Evolutionary conservation across 2,797 vertebrate genomes (phyloP).

Genomic region (Smutsia gigantea): DNA sequence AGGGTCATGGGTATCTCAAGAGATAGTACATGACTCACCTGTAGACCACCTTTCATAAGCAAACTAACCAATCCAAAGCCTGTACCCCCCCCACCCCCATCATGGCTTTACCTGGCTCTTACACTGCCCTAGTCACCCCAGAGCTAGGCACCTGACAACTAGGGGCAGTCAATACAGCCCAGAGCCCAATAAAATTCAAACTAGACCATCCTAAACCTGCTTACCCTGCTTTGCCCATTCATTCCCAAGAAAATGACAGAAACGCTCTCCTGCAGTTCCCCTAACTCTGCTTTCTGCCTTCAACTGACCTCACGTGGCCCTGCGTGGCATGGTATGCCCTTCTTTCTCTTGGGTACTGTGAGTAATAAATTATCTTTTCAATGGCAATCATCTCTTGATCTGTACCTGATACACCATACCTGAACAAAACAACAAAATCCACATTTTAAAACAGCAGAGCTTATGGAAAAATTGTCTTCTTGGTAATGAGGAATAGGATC

Average conservation of each 20-base stretch:
- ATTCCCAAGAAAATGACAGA: background rate
- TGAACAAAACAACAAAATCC: background rate
- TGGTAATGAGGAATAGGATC: background rate
- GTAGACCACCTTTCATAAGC: background rate
- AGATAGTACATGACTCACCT: background rate
- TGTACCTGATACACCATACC: background rate
- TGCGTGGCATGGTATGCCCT: background rate
- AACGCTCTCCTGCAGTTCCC: background rate
- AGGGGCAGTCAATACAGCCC: background rate
- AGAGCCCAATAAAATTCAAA: background rate
- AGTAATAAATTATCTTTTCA: background rate
- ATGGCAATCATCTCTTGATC: background rate
- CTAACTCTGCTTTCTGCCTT: background rate
- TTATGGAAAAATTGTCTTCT: background rate
- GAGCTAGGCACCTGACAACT: background rate
- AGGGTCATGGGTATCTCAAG: background rate
- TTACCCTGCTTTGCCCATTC: background rate
- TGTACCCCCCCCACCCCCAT: too few relatives aligned
- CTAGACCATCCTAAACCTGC: too few relatives aligned
- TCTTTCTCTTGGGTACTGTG: background rate
- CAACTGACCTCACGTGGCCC: background rate
- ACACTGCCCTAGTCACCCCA: background rate
- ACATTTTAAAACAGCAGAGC: background rate
- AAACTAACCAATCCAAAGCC: background rate
- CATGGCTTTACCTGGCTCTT: background rate